Base-by-base conservation (phyloP, 2,113 vertebrate species). In the Alexandromys fortis region DNA sequence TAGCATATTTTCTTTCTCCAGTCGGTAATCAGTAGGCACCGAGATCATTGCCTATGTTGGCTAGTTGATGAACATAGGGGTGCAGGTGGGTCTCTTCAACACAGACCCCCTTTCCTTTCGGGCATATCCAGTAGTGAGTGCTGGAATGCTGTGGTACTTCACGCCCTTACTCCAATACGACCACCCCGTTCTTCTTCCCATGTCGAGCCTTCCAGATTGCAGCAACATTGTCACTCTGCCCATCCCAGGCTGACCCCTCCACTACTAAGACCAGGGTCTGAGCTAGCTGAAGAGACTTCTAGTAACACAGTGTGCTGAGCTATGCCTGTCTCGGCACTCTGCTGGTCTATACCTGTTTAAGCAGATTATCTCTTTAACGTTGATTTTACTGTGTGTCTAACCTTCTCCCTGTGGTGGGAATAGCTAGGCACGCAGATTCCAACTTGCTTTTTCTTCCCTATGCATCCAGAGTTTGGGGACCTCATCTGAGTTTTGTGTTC, bases 311-410 rank as follows among this genome's bases (percentile, higher is more conserved):
- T 55, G 45, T 55, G 19, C 11, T 21, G 11, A 52, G 11, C n/a
- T 7, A 0, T 5, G 26, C 28, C 12, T 4, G 17, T 8, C 28
- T 45, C 14, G 30, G 7, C 0, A 52, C 67, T 72, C 82, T 63
- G 68, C 24, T 22, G 35, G 12, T 58, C 65, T 38, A 35, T 0
- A 0, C 52, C 42, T 92, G 65, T 61, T 76, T 55, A 35, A 26
- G 49, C 28, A 94, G 78, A 79, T 2, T 0, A 86, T 33, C 33
- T 73, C 12, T 30, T 82, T 55, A 49, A 61, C n/a, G 17, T 45
- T 45, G 21, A 33, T 55, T 70, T 61, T 42, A 19, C 38, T 11
- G 7, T 47, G 13, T 63, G 63, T 58, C 63, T 89, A 45, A 76
- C 89, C 2, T 0, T 58, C 14, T 92, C 30, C 30, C n/a, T 1